Conservation (phyloP, 2,113 vertebrate genomes). For the Amia ocellicauda region DNA sequence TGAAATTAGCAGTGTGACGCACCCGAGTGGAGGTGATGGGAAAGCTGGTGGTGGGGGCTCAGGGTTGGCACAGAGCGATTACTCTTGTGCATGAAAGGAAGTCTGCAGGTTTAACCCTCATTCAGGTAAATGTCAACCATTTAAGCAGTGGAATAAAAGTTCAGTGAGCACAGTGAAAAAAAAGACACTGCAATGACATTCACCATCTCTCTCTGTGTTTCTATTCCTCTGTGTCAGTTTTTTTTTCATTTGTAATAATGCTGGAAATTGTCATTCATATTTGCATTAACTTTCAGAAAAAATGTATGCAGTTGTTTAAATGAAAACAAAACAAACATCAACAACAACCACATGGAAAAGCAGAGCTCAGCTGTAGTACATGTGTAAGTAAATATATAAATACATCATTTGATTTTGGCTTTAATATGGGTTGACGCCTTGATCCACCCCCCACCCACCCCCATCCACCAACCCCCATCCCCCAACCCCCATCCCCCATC, state of each 20-base stretch:
- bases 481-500: conserved; percentile 19
- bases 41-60: neutral
- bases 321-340: conserved; percentile 15
- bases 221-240: conserved; percentile 21
- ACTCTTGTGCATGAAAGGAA: conserved; percentile 17
- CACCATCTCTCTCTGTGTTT: neutral
- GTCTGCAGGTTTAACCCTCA: conserved; percentile 19
- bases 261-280: conserved; percentile 16
- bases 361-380: conserved; percentile 36
- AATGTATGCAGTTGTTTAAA: conserved; percentile 35
- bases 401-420: no score
- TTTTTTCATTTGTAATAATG: conserved; percentile 28
- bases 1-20: neutral
- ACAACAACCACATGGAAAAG: conserved; percentile 26
- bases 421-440: conserved; percentile 27
- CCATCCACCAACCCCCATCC: conserved; percentile 23
- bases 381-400: conserved; percentile 38
- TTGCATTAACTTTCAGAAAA: conserved; percentile 31
- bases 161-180: conserved; percentile 24
- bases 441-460: neutral
- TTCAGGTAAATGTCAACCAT: conserved; percentile 39
- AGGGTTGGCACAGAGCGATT: conserved; percentile 14
- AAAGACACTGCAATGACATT: neutral
- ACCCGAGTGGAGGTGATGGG: conserved; percentile 11
- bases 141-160: conserved; percentile 26